phyloP scores from a whole-genome alignment of 1,140 invertebrate genomes.

The Coboldia fuscipes region DNA sequence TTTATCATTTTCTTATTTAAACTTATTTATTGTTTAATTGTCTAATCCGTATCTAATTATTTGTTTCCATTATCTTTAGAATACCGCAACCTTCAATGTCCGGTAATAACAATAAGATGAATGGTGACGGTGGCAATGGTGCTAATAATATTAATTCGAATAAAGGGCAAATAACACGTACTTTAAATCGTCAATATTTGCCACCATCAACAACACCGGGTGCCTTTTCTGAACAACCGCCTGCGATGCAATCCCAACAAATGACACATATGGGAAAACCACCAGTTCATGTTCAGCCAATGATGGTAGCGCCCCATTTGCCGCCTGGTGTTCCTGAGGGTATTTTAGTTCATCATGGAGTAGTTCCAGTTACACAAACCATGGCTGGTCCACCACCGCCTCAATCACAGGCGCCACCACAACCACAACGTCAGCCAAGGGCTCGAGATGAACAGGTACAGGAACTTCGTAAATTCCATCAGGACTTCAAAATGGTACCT shows the following conservation, averaged over 20 bases:
- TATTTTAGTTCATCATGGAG: conserved; percentile 4
- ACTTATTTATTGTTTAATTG: conserved; percentile 1
- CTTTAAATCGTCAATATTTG: conserved; percentile 14
- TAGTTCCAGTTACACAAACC: not conserved
- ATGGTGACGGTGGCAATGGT: conserved; percentile 12
- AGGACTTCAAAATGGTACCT: conserved; percentile 14
- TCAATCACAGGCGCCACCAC: conserved; percentile 10
- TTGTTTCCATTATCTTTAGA: conserved; percentile 7
- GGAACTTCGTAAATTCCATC: conserved; percentile 15
- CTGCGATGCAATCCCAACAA: not conserved
- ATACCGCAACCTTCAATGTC: not conserved
- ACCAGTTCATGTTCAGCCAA: conserved; percentile 5
- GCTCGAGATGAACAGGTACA: conserved; percentile 15
- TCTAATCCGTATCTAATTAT: conserved; percentile 7
- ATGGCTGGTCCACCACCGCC: conserved; percentile 9
- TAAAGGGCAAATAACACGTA: conserved; percentile 11
- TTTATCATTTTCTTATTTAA: not conserved
- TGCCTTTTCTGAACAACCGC: not conserved
- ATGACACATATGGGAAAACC: conserved; percentile 9
- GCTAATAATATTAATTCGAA: conserved; percentile 3
- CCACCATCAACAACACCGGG: conserved; percentile 4
- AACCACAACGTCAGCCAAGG: conserved; percentile 14
- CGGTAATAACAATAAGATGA: conserved; percentile 12
- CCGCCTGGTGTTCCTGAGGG: not conserved
- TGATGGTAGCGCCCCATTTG: not conserved